These are phyloP conservation scores for Dissostichus mawsoni DNA, from an alignment of 2,113 vertebrate genomes.

Conservation along the genomic window DNA sequence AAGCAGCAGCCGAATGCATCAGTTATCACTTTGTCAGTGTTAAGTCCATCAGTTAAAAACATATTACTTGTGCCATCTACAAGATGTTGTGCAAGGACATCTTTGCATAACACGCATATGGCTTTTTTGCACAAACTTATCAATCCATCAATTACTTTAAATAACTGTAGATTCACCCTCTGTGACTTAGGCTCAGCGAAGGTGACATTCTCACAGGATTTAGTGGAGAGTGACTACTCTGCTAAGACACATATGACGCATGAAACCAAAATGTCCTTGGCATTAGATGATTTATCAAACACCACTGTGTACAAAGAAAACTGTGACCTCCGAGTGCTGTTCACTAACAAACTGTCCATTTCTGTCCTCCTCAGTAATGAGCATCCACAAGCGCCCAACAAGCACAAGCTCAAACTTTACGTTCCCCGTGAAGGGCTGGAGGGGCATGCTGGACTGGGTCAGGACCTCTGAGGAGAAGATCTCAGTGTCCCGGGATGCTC, in stretches of 20 bases:
- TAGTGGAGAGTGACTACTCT: slow-evolving; percentile 11
- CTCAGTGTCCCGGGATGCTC: slow-evolving; percentile 90
- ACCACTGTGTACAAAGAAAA: not conserved
- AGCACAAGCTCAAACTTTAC: slow-evolving; percentile 90
- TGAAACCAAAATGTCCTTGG: slow-evolving; percentile 32
- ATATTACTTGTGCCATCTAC: slow-evolving; percentile 9
- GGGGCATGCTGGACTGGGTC: slow-evolving; percentile 95
- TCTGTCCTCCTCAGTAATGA: slow-evolving; percentile 85
- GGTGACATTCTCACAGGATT: slow-evolving; percentile 43
- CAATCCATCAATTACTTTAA: slow-evolving; percentile 24
- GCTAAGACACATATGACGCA: slow-evolving; percentile 31
- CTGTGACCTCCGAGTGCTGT: not conserved
- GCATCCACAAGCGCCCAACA: slow-evolving; percentile 94
- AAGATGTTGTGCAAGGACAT: slow-evolving; percentile 24
- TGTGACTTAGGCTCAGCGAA: slow-evolving; percentile 26
- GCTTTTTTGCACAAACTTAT: slow-evolving; percentile 26
- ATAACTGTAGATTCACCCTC: slow-evolving; percentile 33
- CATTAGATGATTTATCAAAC: not conserved
- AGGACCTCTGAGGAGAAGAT: slow-evolving; percentile 95
- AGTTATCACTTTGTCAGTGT: slow-evolving; percentile 55
- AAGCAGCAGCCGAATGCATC: slow-evolving; percentile 37
- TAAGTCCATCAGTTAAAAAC: slow-evolving; percentile 14
- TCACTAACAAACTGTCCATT: slow-evolving; percentile 20
- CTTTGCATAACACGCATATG: slow-evolving; percentile 16
- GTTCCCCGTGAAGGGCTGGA: slow-evolving; percentile 97